Evolutionary conservation across 2,113 vertebrate species (phyloP), one percentile per base, ranked within the genome.

Genomic region (Archilochus colubris): DNA sequence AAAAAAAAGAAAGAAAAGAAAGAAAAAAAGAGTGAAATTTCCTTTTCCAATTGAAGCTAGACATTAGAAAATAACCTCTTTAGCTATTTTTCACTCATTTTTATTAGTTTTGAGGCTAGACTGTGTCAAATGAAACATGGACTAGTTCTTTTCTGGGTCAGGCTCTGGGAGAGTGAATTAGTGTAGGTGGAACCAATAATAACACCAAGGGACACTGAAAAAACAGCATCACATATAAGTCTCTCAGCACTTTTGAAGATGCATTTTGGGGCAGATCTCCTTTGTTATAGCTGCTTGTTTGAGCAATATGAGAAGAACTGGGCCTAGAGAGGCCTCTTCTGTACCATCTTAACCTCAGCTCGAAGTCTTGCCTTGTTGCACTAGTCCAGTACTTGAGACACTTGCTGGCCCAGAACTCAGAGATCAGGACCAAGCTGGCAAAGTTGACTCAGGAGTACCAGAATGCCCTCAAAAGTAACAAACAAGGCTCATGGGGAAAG

Each of bases 161-260:
- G 43, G 75, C 67, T 94, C 67, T 1, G 7, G 68, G 46, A 89
- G 43, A 73, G 59, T n/a, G 78, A 94, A 91, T 89, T 91, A 89
- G 78, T 82, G 94, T 96, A 80, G 93, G 94, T 91, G 94, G 95
- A 92, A 85, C 78, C 91, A 96, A 93, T 91, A 96, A 95, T 94
- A 96, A 70, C 93, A 92, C 55, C 55, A 79, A 87, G 95, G 94
- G 89, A 77, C 84, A 40, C 54, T 85, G 62, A 82, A 75, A 95
- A 82, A 89, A 70, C 82, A 67, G 5, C 55, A 55, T 83, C 61
- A 36, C 15, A 51, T 62, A 82, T 94, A 94, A 87, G 73, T 85
- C 70, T 91, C 78, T 93, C 20, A 51, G 72, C 67, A 80, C 67
- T 55, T 93, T 74, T 91, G 72, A 83, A 94, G 78, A 58, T 66